Evolutionary conservation across 2,113 vertebrate species (phyloP).

Genomic region (Corvus hawaiiensis): DNA sequence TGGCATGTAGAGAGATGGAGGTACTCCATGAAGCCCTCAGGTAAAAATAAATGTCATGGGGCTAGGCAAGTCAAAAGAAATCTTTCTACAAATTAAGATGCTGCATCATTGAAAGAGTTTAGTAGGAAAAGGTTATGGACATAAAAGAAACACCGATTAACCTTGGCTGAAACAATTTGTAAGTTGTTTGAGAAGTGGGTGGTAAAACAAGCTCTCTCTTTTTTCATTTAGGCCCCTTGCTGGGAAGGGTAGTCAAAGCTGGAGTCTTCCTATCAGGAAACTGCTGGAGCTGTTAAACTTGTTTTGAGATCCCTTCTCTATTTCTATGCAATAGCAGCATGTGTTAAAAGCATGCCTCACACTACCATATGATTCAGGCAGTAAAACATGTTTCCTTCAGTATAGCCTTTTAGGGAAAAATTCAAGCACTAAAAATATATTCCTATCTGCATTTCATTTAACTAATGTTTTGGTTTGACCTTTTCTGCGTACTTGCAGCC

Average conservation of each 20-base stretch:
- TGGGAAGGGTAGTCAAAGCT: neutral
- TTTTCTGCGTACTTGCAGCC: neutral
- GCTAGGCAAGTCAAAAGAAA: neutral
- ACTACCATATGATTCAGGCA: slow-evolving; percentile 39
- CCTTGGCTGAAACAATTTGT: neutral
- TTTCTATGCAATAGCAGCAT: neutral
- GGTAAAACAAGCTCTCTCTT: neutral
- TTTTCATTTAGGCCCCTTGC: neutral
- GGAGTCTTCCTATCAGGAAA: neutral
- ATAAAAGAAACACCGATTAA: neutral
- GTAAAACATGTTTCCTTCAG: slow-evolving; percentile 36
- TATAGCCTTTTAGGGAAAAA: slow-evolving; percentile 44
- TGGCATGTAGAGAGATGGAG: neutral
- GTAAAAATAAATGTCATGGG: neutral
- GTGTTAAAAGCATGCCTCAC: slow-evolving; percentile 38
- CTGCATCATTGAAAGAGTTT: neutral
- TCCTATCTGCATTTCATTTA: slow-evolving; percentile 16
- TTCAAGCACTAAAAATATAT: slow-evolving; percentile 13
- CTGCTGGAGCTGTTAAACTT: neutral
- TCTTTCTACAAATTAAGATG: neutral
- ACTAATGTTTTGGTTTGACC: slow-evolving; percentile 3
- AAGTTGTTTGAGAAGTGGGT: neutral
- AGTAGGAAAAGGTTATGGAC: neutral
- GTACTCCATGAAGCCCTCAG: neutral
- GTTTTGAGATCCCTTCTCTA: slow-evolving; percentile 21